Percentiles rank a stretch among this genome's conserved stretches.
These are phyloP conservation scores for Toxotes lorentzi DNA, from an alignment of 2,797 vertebrate genomes.

Conservation along the genomic window DNA sequence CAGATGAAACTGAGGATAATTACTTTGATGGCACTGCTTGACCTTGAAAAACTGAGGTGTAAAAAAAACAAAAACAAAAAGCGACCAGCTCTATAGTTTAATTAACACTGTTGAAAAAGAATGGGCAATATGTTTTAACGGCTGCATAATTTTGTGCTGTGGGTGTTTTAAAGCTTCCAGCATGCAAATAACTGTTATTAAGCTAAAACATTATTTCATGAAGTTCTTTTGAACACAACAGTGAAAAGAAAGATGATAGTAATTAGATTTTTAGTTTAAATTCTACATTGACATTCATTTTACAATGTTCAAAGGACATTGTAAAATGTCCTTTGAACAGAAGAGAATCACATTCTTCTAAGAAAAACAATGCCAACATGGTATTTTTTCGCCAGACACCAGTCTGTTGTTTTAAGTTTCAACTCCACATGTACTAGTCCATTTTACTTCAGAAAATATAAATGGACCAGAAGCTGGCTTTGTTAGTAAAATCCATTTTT, in stretches of 20 bases:
- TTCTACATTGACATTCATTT: not conserved
- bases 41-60: slow-evolving; percentile 24
- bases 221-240: slow-evolving; percentile 6
- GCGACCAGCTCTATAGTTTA: not conserved
- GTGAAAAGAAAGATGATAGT: not conserved
- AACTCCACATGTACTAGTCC: not conserved
- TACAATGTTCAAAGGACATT: slow-evolving; percentile 6
- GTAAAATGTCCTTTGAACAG: too few species aligned
- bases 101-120: not conserved
- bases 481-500: not conserved
- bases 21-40: slow-evolving; percentile 34
- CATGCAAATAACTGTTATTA: not conserved
- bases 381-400: not conserved
- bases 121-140: slow-evolving; percentile 4
- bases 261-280: not conserved
- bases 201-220: slow-evolving; percentile 4
- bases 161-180: slow-evolving; percentile 2
- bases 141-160: not conserved
- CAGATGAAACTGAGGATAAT: slow-evolving; percentile 44
- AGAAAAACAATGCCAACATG: not conserved
- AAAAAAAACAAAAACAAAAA: slow-evolving; percentile 13
- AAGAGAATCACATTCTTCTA: not conserved
- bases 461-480: not conserved
- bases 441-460: not conserved
- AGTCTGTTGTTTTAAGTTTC: not conserved